Base-by-base conservation (phyloP, 2,888 invertebrate species). In the Euzetes globulus region DNA sequence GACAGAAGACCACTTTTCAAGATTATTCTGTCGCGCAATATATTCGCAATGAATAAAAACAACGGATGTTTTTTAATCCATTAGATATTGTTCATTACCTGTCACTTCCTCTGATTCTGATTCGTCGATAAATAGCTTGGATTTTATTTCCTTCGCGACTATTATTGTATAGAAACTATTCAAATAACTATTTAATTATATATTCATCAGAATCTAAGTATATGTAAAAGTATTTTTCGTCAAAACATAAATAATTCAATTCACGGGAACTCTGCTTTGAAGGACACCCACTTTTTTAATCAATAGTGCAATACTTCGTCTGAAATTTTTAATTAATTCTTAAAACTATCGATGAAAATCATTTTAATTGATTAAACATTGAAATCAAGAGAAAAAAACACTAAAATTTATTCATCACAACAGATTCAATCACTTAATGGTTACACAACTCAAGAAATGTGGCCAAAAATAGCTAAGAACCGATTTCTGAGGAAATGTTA, bases 231-330 rank as follows among this genome's bases (percentile, higher is more conserved):
- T 4, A 13, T 22, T 22, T 22, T 55, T n/a, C 19, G 55, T 55
- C 22, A 22, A 55, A n/a, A 55, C 9, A 25, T 22, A 27, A n/a
- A 58, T 58, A 13, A 58, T 65, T 37, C n/a, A 68, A 41, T 68
- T 68, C 45, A 68, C 17, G 37, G n/a, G 68, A 45, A 68, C 3
- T 68, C 41, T 22, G 19, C 2, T 25, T n/a, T 19, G 45, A 68
- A 68, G 68, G 68, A 68, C 68, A 68, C 6, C 68, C 19, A 45
- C 45, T 68, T 68, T 68, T 68, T 25, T n/a, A 17, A 4, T 9
- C 47, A 47, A 60, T 1, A 29, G 60, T 33, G 17, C 25, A 55
- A 55, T 22, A 22, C 5, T 19, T 55, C 55, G 55, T 22, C 25
- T 55, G 55, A 55, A 55, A 25, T 55, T 7, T 55, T 19, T 55